These are phyloP conservation scores for Sinocyclocheilus anophthalmus DNA, from an alignment of 2,113 vertebrate species.

Conservation along the genomic window DNA sequence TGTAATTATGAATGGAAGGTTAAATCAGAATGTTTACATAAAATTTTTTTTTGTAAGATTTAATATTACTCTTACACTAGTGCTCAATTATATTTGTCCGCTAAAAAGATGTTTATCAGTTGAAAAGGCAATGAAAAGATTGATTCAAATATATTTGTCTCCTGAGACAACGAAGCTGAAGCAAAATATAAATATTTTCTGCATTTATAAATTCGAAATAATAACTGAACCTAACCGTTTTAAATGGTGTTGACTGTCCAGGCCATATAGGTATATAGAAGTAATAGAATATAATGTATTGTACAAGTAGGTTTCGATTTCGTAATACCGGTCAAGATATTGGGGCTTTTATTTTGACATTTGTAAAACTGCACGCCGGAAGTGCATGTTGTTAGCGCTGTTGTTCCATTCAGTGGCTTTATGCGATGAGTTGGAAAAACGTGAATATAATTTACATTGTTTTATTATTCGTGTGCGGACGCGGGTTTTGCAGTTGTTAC, in stretches of 20 bases:
- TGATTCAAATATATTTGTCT: not conserved
- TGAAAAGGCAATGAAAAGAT: not conserved
- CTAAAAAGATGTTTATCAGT: not conserved
- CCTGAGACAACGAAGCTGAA: not conserved
- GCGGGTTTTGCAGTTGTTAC: not conserved
- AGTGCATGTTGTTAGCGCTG: not conserved
- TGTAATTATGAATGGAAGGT: no score
- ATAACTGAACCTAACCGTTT: not conserved
- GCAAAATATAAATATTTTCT: not conserved
- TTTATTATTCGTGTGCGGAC: not conserved
- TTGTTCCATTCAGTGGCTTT: not conserved
- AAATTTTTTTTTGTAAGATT: not conserved
- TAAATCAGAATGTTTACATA: no score
- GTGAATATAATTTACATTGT: not conserved
- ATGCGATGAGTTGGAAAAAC: not conserved
- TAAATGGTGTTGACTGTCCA: not conserved
- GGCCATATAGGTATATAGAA: not conserved
- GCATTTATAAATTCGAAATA: not conserved
- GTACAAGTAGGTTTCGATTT: not conserved
- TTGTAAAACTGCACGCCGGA: not conserved
- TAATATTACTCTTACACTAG: not conserved
- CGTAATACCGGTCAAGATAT: not conserved
- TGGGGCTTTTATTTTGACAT: constrained; percentile 47
- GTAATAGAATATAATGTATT: not conserved
- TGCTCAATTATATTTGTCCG: not conserved